Conservation (phyloP, 2,888 invertebrate genomes). For the Tipula confusa region DNA sequence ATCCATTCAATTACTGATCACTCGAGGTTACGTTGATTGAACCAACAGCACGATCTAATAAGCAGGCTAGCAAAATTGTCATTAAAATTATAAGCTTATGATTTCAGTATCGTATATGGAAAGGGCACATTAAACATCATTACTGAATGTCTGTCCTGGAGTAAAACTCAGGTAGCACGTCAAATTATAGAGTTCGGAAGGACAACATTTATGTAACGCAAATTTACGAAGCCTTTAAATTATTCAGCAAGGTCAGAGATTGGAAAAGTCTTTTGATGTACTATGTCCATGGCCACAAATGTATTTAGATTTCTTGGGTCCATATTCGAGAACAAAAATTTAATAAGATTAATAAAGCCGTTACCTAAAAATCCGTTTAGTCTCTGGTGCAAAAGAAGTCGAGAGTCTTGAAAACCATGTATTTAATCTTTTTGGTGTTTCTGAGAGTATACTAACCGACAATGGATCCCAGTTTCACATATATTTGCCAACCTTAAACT, state of each 20-base stretch:
- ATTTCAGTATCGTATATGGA: slow-evolving; percentile 29
- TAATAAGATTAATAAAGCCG: too few species aligned
- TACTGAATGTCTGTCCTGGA: slow-evolving; percentile 28
- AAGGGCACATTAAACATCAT: slow-evolving; percentile 31
- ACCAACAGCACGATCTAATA: slow-evolving; percentile 21
- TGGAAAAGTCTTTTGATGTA: neutral
- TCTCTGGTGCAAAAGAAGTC: neutral
- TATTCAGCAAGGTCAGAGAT: neutral
- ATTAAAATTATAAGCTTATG: neutral
- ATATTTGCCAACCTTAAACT: neutral
- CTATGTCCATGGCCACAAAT: neutral
- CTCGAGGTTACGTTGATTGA: slow-evolving; percentile 5
- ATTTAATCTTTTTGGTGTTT: neutral
- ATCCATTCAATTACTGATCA: neutral
- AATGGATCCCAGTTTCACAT: neutral
- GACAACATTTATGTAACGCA: neutral
- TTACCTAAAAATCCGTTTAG: too few species aligned
- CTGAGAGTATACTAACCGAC: neutral
- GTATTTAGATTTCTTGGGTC: neutral
- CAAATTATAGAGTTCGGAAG: neutral
- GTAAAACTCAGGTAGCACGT: neutral
- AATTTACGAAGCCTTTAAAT: neutral
- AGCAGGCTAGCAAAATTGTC: slow-evolving; percentile 30
- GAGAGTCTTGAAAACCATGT: neutral
- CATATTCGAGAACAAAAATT: too few species aligned